phyloP scores from a whole-genome alignment of 2,113 vertebrate species.

The Nothocercus julius region DNA sequence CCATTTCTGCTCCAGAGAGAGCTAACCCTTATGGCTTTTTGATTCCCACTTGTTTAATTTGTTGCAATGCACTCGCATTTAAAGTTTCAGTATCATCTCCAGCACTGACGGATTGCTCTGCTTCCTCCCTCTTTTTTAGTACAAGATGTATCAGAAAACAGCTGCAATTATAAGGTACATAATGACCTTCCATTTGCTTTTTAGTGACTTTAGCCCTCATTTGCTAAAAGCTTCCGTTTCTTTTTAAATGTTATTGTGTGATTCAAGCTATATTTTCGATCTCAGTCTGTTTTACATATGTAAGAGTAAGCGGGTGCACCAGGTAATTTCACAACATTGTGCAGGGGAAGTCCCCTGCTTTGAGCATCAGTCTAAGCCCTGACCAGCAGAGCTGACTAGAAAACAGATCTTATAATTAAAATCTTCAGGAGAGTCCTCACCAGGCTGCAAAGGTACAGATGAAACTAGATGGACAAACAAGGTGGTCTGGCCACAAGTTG shows the following conservation, averaged over 20 bases:
- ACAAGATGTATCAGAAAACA: not conserved
- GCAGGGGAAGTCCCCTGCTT: not conserved
- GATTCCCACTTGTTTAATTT: not conserved
- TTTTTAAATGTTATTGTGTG: not conserved
- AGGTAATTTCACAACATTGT: not conserved
- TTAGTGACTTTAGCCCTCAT: not conserved
- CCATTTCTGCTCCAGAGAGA: not conserved
- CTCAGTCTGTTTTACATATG: not conserved
- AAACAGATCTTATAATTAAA: not conserved
- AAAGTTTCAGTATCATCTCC: not conserved
- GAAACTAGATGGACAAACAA: fast-evolving
- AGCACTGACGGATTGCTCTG: not conserved
- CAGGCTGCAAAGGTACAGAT: fast-evolving
- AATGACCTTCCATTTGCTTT: not conserved
- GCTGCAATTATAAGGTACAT: not conserved
- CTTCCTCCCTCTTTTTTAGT: not conserved
- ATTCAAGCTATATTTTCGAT: not conserved
- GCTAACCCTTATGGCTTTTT: not conserved
- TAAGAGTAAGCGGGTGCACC: not conserved
- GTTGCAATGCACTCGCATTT: not conserved
- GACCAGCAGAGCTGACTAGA: not conserved
- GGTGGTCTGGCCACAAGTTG: fast-evolving
- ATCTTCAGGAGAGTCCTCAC: not conserved
- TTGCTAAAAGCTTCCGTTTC: not conserved
- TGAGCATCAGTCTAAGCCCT: not conserved